Conservation (phyloP, 2,797 vertebrate species). For the Taeniopygia guttata region DNA sequence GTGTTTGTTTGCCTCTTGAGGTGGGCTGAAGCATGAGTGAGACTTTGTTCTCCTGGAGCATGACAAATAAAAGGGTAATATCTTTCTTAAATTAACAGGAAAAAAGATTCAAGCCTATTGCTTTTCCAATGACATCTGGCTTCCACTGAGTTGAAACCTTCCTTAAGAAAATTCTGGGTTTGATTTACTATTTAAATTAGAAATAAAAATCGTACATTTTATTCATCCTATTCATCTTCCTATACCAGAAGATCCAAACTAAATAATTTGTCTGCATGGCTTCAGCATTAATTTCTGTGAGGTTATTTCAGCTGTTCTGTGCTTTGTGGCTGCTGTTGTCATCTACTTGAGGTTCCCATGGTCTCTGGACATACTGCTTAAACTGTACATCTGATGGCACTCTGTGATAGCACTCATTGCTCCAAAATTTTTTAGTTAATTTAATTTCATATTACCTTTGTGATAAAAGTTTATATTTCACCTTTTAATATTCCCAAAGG, state of each 20-base stretch:
- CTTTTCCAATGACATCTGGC: not conserved
- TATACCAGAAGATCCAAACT: not conserved
- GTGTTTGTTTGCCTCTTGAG: not conserved
- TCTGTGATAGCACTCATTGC: not conserved
- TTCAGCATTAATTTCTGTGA: not conserved
- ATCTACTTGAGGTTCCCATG: not conserved
- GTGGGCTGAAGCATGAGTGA: not conserved
- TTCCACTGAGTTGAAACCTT: not conserved
- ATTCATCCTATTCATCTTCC: too few species aligned
- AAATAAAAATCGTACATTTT: not conserved
- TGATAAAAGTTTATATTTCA: not conserved
- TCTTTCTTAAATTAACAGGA: not conserved
- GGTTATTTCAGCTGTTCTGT: not conserved
- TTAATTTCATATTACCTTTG: not conserved
- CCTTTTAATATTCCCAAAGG: not conserved
- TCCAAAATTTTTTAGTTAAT: not conserved
- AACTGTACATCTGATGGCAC: not conserved
- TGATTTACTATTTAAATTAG: not conserved
- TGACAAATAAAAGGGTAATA: not conserved
- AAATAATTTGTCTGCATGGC: not conserved
- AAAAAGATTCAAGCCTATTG: not conserved
- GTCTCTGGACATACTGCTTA: not conserved
- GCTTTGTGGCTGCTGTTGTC: not conserved
- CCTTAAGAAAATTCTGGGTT: not conserved
- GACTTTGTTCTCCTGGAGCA: not conserved